These are phyloP conservation scores for Poecile montanus DNA, from an alignment of 2,797 vertebrate species.

Conservation along the genomic window DNA sequence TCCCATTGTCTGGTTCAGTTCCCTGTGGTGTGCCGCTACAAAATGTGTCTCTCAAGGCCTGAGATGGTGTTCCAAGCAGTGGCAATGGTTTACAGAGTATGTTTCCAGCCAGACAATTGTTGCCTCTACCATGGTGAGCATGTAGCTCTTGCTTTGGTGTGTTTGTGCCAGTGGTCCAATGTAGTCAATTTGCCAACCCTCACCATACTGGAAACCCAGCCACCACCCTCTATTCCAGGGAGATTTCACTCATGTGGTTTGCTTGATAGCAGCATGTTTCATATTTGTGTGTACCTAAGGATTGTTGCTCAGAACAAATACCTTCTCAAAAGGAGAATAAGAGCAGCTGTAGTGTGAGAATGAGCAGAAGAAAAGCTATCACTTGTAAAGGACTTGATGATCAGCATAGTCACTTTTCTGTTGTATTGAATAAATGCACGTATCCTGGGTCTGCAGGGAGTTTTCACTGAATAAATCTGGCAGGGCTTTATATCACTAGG, in stretches of 20 bases:
- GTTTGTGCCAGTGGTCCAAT: neutral
- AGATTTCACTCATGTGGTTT: neutral
- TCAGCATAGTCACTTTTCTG: neutral
- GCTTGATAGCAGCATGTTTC: neutral
- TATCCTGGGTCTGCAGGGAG: neutral
- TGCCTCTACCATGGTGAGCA: neutral
- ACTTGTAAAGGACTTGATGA: neutral
- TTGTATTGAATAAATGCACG: neutral
- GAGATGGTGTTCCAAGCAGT: neutral
- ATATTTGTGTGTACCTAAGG: neutral
- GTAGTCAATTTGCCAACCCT: neutral
- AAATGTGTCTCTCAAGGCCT: neutral
- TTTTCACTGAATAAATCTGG: neutral
- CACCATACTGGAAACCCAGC: neutral
- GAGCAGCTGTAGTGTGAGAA: neutral
- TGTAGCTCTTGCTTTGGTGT: neutral
- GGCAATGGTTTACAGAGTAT: neutral
- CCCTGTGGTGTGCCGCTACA: rapidly evolving
- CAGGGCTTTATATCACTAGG: neutral
- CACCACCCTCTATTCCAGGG: neutral
- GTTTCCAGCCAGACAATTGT: neutral
- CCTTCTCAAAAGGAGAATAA: neutral
- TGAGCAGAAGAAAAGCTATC: neutral
- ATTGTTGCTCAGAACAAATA: neutral
- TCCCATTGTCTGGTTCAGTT: rapidly evolving